Conservation (phyloP, 2,113 vertebrate genomes). For the Lanius collurio region DNA sequence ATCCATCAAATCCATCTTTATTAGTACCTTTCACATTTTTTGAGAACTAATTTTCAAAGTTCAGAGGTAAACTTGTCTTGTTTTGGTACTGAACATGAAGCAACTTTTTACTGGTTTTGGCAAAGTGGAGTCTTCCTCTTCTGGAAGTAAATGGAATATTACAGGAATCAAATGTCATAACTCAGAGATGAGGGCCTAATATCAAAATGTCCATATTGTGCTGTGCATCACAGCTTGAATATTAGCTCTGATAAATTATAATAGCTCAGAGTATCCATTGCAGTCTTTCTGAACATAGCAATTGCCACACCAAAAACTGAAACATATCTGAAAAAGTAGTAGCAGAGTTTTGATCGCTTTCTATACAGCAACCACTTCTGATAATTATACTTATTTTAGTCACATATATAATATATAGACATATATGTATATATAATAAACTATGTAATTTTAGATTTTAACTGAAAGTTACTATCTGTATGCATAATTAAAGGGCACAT, state of each 20-base stretch:
- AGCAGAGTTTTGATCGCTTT: background rate
- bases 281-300: background rate
- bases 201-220: background rate
- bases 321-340: background rate
- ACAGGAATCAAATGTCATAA: background rate
- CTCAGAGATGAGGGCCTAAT: background rate
- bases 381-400: background rate
- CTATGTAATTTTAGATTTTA: background rate
- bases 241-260: background rate
- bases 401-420: background rate
- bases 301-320: background rate
- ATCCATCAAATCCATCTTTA: conserved; percentile 27
- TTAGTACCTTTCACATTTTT: conserved; percentile 15
- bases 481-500: background rate
- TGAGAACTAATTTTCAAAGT: conserved; percentile 29
- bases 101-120: conserved; percentile 13
- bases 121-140: background rate
- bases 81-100: conserved; percentile 26
- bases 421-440: background rate
- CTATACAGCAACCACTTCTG: background rate
- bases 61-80: conserved; percentile 35
- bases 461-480: background rate
- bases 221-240: background rate
- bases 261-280: background rate
- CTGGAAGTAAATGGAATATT: background rate